Evolutionary conservation across 2,113 vertebrate species (phyloP).

Genomic region (Gavialis gangeticus): DNA sequence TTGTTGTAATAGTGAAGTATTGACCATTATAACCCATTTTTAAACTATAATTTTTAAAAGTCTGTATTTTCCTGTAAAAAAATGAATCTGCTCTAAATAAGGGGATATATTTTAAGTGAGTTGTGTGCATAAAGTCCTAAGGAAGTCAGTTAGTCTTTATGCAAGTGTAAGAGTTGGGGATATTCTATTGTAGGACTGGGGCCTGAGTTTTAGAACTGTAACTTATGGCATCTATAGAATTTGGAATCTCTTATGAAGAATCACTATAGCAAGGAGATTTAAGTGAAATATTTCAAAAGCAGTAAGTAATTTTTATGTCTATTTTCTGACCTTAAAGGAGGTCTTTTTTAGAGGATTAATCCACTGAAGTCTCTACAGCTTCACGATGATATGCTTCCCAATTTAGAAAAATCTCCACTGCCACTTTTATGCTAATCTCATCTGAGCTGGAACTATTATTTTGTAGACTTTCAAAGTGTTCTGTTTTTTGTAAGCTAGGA

Average conservation of each 20-base stretch:
- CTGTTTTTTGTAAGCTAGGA: neutral
- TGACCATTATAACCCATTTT: too few species aligned
- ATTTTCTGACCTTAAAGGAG: neutral
- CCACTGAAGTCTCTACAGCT: neutral
- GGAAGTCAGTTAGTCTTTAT: neutral
- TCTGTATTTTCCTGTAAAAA: neutral
- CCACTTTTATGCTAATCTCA: neutral
- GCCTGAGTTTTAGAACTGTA: neutral
- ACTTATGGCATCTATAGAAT: neutral
- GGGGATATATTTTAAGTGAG: neutral
- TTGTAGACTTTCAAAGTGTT: neutral
- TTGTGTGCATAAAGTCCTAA: neutral
- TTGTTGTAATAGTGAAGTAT: too few species aligned
- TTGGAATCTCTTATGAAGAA: rapidly evolving
- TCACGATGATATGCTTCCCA: neutral
- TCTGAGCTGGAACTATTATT: neutral
- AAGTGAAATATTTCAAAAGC: neutral
- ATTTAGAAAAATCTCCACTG: neutral
- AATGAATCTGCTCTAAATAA: neutral
- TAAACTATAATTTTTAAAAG: neutral
- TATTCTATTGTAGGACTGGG: neutral
- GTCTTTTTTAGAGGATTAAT: neutral
- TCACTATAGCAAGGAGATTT: neutral
- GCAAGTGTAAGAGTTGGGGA: neutral
- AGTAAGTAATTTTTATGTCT: neutral